These are phyloP conservation scores for Uloborus plumipes DNA, from an alignment of 2,888 invertebrate species.

Conservation along the genomic window DNA sequence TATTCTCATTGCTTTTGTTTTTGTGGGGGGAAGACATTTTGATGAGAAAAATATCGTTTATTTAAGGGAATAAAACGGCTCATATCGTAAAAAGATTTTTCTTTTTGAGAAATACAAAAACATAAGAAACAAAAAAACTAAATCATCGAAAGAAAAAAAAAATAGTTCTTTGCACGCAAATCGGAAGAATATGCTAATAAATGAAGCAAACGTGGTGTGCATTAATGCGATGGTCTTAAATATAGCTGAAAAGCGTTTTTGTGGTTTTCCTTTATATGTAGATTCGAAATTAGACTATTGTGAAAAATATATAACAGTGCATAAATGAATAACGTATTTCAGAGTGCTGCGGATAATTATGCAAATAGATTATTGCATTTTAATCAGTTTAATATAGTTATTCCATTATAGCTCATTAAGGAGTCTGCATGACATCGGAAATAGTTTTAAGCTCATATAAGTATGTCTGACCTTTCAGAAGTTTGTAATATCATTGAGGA, in stretches of 20 bases:
- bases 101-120: neutral
- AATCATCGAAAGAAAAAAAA: neutral
- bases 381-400: too few species aligned
- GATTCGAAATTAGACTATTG: too few species aligned
- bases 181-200: slow-evolving; percentile 48
- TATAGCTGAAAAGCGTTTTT: slow-evolving; percentile 5
- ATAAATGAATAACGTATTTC: too few species aligned
- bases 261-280: neutral
- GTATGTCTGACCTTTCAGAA: too few species aligned
- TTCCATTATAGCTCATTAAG: too few species aligned
- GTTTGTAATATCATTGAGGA: too few species aligned
- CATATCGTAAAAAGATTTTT: slow-evolving; percentile 6
- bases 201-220: slow-evolving; percentile 16
- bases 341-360: too few species aligned
- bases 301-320: too few species aligned
- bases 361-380: too few species aligned
- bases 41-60: slow-evolving; percentile 24
- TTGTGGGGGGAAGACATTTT: slow-evolving; percentile 11
- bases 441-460: too few species aligned
- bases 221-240: slow-evolving; percentile 34
- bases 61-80: slow-evolving; percentile 5
- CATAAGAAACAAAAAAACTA: neutral
- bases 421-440: too few species aligned
- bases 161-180: slow-evolving; percentile 17
- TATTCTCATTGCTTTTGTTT: slow-evolving; percentile 21